Percentiles rank a stretch among this genome's conserved stretches.
Evolutionary conservation across 2,113 vertebrate species (phyloP).

Genomic region (Brachirus orientalis): DNA sequence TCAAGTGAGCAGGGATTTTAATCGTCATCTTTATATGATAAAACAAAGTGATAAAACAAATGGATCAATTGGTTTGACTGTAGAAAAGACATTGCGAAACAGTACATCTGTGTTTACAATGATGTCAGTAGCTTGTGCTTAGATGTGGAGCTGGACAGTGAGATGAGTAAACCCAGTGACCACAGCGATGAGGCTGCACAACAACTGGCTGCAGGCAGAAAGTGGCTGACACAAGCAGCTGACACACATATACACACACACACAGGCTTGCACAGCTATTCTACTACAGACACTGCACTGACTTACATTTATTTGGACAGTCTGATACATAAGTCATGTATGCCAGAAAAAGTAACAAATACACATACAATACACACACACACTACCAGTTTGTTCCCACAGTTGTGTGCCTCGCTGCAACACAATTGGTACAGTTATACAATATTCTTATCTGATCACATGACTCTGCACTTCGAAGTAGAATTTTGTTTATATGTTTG

Average conservation of each 20-base stretch:
- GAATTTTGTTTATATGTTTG: background rate
- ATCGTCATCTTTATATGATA: too few species aligned
- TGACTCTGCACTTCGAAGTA: constrained; percentile 5
- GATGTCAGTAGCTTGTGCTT: constrained; percentile 1
- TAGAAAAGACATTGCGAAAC: background rate
- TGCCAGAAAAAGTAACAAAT: background rate
- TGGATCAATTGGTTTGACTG: background rate
- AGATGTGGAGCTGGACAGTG: constrained; percentile 22
- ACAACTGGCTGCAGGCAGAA: constrained; percentile 18
- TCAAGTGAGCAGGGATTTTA: too few species aligned
- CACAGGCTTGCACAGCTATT: background rate
- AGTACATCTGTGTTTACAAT: background rate
- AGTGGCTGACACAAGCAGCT: constrained; percentile 35
- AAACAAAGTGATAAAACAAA: background rate
- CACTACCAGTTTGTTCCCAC: constrained; percentile 27
- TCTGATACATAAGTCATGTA: too few species aligned
- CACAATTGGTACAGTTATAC: constrained; percentile 20
- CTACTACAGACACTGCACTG: too few species aligned
- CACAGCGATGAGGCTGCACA: constrained; percentile 33
- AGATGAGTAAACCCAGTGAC: constrained; percentile 39
- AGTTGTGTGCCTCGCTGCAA: constrained; percentile 23
- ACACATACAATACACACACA: constrained; percentile 4
- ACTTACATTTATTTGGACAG: too few species aligned
- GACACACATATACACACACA: constrained; percentile 15
- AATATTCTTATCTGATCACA: constrained; percentile 41